phyloP scores from a whole-genome alignment of 2,888 invertebrate species.

The Biston betularia region DNA sequence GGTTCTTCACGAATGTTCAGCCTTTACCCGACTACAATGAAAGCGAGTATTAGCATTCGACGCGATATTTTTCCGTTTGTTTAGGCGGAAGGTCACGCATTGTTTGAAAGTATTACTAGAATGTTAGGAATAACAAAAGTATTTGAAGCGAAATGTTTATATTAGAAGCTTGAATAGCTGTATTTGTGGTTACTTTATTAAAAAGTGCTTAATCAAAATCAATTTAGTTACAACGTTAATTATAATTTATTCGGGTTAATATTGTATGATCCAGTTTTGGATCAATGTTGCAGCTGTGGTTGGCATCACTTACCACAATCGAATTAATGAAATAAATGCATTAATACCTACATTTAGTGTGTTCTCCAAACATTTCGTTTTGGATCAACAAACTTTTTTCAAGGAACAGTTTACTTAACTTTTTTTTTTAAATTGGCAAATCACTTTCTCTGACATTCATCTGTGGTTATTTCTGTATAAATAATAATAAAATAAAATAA shows the following conservation, averaged over 20 bases:
- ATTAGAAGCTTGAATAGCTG: conserved; percentile 2
- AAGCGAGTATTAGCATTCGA: conserved; percentile 30
- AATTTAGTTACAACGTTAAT: background rate
- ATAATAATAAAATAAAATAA: no score
- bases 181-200: conserved; percentile 8
- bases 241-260: background rate
- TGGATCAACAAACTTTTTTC: no score
- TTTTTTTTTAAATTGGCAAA: no score
- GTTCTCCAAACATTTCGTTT: no score
- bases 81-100: conserved; percentile 28
- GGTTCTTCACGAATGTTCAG: conserved; percentile 21
- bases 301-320: background rate
- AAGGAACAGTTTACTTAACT: no score
- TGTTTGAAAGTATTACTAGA: conserved; percentile 28
- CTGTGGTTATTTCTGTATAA: no score
- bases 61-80: conserved; percentile 37
- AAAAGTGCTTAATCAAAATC: background rate
- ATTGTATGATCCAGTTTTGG: background rate
- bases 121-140: conserved; percentile 3
- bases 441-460: no score
- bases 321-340: no score
- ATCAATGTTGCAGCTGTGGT: background rate
- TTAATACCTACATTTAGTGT: no score
- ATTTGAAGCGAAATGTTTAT: background rate
- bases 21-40: conserved; percentile 36